Evolutionary conservation across 2,888 invertebrate genomes (phyloP), one percentile per base, ranked within the genome.

Genomic region (Drosophila koepferae): DNA sequence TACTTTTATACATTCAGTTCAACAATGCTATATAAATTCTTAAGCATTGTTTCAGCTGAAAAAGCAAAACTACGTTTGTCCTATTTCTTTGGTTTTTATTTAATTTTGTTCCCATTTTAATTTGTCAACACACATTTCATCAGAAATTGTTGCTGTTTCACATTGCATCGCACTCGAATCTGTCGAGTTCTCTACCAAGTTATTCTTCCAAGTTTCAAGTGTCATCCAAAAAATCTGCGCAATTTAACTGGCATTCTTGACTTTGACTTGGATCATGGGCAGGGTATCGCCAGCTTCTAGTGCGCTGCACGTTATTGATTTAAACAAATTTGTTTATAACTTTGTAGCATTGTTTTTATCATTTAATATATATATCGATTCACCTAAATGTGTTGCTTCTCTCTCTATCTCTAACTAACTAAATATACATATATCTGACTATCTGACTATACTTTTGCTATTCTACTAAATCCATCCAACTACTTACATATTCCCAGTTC

Each of bases 61-160:
- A 56, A 43, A 65, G 16, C 1, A n/a, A 60, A 67, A 40, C 61
- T 69, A 66, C 74, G 80, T 71, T 61, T 55, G 56, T 72, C 63
- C 68, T 28, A 28, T 28, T 5, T 28, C 4, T 28, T 28, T 5
- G 28, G 23, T 28, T 28, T 28, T 79, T 82, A 28, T 46, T 78
- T 81, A 59, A 63, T 80, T 81, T 72, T 46, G 46, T 72, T 72
- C 71, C 70, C 74, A 81, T 63, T 77, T 73, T 41, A 18, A 73
- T 73, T 73, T 82, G 61, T 69, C 70, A 67, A 77, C 77, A 86
- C 75, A 86, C 71, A 80, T 82, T 83, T 85, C 85, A 80, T 83
- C 86, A 86, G 86, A 86, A 86, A 86, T 86, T 86, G 89, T 88
- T 86, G 86, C 86, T 88, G 86, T 86, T 86, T 86, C 86, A 72